These are phyloP conservation scores for Bembecia ichneumoniformis DNA, from an alignment of 2,888 invertebrate genomes.

Conservation along the genomic window DNA sequence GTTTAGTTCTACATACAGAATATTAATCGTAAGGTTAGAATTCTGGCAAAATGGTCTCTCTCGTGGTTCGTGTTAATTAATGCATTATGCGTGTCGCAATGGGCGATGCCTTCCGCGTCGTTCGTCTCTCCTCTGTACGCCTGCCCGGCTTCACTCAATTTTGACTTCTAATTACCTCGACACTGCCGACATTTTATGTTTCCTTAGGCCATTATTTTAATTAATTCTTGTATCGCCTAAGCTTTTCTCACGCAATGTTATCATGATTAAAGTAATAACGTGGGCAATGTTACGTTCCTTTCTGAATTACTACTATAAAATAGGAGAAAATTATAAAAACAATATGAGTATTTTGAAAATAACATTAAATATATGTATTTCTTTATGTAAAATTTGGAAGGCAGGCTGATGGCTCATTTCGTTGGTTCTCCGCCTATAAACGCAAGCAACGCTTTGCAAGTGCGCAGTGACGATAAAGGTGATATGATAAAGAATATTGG, in stretches of 20 bases:
- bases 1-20: no score
- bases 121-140: neutral
- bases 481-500: no score
- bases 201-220: conserved; percentile 62
- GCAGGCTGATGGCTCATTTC: no score
- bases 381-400: no score
- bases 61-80: neutral
- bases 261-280: conserved; percentile 29
- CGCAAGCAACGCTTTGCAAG: no score
- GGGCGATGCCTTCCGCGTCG: conserved; percentile 6
- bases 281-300: neutral
- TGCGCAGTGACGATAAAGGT: no score
- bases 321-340: no score
- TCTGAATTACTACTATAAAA: neutral
- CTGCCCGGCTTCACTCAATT: conserved; percentile 30
- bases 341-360: no score
- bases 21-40: no score
- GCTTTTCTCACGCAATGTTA: conserved; percentile 57
- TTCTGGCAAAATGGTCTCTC: no score
- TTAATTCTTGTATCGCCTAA: conserved; percentile 51
- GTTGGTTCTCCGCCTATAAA: no score
- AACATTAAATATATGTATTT: no score
- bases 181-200: conserved; percentile 57
- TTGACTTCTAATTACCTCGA: conserved; percentile 58
- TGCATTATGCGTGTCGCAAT: neutral